A percentile compares a stretch with the other conserved stretches of the same genome.
These are phyloP conservation scores for Chaetodon trifascialis DNA, from an alignment of 2,113 vertebrate species.

Conservation along the genomic window DNA sequence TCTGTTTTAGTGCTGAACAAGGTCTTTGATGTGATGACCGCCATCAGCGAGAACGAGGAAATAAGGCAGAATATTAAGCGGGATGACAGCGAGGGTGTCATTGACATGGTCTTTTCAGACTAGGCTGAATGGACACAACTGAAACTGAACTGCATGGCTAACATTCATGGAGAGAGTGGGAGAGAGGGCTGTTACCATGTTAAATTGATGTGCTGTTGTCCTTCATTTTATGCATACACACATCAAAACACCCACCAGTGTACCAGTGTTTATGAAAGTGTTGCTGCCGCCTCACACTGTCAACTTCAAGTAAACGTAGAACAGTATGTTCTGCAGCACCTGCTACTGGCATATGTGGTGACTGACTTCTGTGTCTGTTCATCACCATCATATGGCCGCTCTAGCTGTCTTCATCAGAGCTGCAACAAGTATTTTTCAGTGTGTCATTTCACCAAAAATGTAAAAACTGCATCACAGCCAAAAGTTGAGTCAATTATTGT, in stretches of 20 bases:
- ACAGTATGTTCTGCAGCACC: slow-evolving; percentile 37
- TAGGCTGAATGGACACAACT: slow-evolving; percentile 11
- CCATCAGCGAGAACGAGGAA: neutral
- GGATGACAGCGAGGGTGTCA: slow-evolving; percentile 21
- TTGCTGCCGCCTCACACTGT: slow-evolving; percentile 35
- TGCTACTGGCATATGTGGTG: slow-evolving; percentile 34
- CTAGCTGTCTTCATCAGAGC: slow-evolving; percentile 2
- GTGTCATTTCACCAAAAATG: neutral
- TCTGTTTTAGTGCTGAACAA: neutral
- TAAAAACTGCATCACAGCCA: neutral
- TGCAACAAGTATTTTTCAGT: neutral
- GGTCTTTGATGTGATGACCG: slow-evolving; percentile 31
- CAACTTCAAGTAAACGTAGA: slow-evolving; percentile 4
- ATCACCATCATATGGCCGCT: slow-evolving; percentile 8
- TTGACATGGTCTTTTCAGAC: slow-evolving; percentile 49
- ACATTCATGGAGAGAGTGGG: neutral
- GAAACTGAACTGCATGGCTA: slow-evolving; percentile 1
- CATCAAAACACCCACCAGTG: slow-evolving; percentile 26
- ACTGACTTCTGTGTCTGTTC: slow-evolving; percentile 27
- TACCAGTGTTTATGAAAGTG: slow-evolving; percentile 33
- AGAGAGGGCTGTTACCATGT: slow-evolving; percentile 25
- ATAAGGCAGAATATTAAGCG: slow-evolving; percentile 15
- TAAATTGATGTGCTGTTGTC: slow-evolving; percentile 34
- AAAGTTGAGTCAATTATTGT: neutral
- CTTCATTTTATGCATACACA: slow-evolving; percentile 37